Evolutionary conservation across 2,888 invertebrate genomes (phyloP), one percentile per base, ranked within the genome.

Genomic region (Clostera curtula): DNA sequence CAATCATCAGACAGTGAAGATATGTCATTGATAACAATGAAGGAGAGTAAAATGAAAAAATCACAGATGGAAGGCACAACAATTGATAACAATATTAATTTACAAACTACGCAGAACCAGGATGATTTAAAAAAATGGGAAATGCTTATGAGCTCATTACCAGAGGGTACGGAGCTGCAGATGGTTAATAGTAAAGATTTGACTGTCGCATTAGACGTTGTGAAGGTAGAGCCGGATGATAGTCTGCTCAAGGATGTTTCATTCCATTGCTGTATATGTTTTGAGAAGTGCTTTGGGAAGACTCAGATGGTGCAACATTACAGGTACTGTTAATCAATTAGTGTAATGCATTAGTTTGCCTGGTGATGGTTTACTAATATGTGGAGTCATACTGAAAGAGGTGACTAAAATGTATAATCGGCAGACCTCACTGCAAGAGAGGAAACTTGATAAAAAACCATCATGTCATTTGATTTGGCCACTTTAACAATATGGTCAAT

Each of bases 201-300:
- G 0, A 12, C 31, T 0, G 35, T 27, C 3, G 33, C 27, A 3
- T 32, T 50, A 8, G 24, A 28, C 4, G 22, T 19, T 7, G 41
- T 46, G 5, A 42, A 55, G 27, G 40, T 43, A 24, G 49, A 47
- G 19, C 14, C 49, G 5, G 51, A 51, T 2, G 46, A 56, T 6
- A 50, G 56, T 0, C 11, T 44, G 26, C 39, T 46, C 0, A 43
- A 40, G 2, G 62, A 60, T 2, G 14, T 42, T 2, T 10, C 42
- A 6, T 70, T 54, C 33, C 52, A 67, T 32, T 85, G 84, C 38
- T 85, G 84, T 28, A 67, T 80, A 10, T 85, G 84, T 39, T 65
- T 76, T 27, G 40, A 44, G 8, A 66, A 66, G 39, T 72, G 58
- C 28, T 58, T 36, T 24, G 59, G 44, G 1, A 55, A 57, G 19